Evolutionary conservation across 2,888 invertebrate species (phyloP), one percentile per base, ranked within the genome.

Genomic region (Colletes collaris): DNA sequence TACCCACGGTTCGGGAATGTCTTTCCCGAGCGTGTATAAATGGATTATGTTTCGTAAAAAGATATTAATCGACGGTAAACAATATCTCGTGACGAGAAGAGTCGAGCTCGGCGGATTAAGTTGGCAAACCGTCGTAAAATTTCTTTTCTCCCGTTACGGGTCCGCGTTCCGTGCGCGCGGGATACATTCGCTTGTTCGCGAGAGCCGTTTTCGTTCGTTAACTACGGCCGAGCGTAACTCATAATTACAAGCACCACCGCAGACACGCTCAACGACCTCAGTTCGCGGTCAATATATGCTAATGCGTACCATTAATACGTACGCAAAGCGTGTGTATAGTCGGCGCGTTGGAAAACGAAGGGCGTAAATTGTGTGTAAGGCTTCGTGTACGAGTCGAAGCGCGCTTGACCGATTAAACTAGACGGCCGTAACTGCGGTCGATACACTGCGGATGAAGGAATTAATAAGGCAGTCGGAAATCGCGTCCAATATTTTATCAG

Each of bases 161-260:
- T 63, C 68, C 62, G 56, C 75, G 75, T 72, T 70, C 68, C 46
- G 2, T 40, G 49, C 46, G 10, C 55, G 6, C 16, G 7, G 19
- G 5, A 8, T 37, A 44, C 40, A 46, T 50, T 59, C 64, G 40
- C 55, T 40, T 62, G 76, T 58, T 74, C 82, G 83, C 78, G 74
- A 84, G 82, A 82, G 84, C 76, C 64, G 85, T 83, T 87, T 85
- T 86, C 84, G 86, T 89, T 87, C 89, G 86, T 89, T 89, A 88
- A 89, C 88, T 82, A 86, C 86, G 77, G 86, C 76, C 85, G 76
- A 87, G 85, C 84, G 87, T 89, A 87, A 87, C 85, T 89, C 88
- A 89, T 90, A 90, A 90, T 90, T 90, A 89, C 88, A 88, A 84
- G 83, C 81, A 85, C 86, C 86, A 80, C 84, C 82, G 85, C 86